Base-by-base conservation (phyloP, 2,113 vertebrate genomes). In the Circaetus cinerascens region DNA sequence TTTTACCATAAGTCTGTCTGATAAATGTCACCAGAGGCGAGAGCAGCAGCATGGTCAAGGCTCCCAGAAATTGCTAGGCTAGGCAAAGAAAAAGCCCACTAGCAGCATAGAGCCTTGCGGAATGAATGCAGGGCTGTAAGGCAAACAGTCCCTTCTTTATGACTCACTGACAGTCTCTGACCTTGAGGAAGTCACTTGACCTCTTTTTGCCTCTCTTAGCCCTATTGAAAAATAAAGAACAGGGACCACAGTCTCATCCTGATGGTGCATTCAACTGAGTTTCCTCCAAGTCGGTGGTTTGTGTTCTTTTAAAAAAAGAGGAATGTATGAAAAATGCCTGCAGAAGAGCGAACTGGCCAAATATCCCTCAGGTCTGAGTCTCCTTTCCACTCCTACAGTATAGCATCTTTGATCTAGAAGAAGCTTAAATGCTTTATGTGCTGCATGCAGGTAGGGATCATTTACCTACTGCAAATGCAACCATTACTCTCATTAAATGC, bases 111-210 rank as follows among this genome's bases (percentile, higher is more conserved):
- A 80, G 74, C 78, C 38, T 72, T 22, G 30, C 3, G 0, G 92
- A 96, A 85, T 95, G 85, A 95, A 96, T 86, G 81, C 83, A 40
- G 86, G 90, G 85, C 91, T 97, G 88, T 95, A 90, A 93, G 71
- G 76, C 92, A 77, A 94, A 93, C 91, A 96, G 92, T 78, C 86
- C 53, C 32, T 91, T 12, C 81, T 95, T 94, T 95, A 92, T 97
- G 96, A 97, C 83, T 97, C 94, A 94, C 68, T 56, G 83, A 57
- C 1, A 4, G 76, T 66, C 94, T 83, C 83, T 95, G 92, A 97
- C 97, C 97, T 97, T 98, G 95, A 95, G 77, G 90, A 95, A 94
- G 91, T 81, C 82, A 88, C 48, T 93, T 95, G 96, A 93, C 95
- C 86, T 94, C 87, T 67, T 96, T 95, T 92, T 93, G 71, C 80